Evolutionary conservation across 2,888 invertebrate genomes (phyloP).

Genomic region (Steinernema scapterisci): DNA sequence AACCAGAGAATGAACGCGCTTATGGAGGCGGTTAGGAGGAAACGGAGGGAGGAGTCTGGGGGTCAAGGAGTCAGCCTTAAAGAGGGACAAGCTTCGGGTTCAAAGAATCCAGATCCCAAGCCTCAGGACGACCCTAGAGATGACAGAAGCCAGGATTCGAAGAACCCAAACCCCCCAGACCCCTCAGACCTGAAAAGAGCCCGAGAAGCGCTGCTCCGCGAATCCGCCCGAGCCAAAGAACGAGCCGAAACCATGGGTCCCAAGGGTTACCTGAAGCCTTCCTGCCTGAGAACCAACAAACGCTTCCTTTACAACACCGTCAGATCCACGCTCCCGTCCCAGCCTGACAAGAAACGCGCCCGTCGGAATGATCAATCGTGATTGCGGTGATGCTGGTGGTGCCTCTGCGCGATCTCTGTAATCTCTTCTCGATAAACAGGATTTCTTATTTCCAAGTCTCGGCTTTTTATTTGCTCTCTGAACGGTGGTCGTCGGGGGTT

Average conservation of each 20-base stretch:
- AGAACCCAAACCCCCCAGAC: no score
- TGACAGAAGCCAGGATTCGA: not conserved
- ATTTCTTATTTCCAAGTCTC: no score
- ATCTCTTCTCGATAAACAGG: not conserved
- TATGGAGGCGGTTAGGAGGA: not conserved
- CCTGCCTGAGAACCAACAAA: constrained; percentile 9
- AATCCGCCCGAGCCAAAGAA: not conserved
- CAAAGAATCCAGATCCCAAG: no score
- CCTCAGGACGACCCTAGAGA: no score
- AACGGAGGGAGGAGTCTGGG: not conserved
- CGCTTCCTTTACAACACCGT: constrained; percentile 13
- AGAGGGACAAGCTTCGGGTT: no score
- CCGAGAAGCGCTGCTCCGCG: constrained; percentile 7
- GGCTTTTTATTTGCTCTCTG: not conserved
- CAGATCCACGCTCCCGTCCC: not conserved
- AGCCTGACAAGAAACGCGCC: not conserved
- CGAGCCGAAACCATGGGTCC: constrained; percentile 9
- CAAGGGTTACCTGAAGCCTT: not conserved
- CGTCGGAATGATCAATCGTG: not conserved
- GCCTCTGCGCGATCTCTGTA: no score
- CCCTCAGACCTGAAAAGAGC: not conserved
- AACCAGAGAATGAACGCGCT: constrained; percentile 2
- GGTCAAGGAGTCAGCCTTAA: no score
- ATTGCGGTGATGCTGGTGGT: no score
- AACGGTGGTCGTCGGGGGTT: no score